These are phyloP conservation scores for Rhaphigaster nebulosa DNA, from an alignment of 2,888 invertebrate genomes.

Conservation along the genomic window DNA sequence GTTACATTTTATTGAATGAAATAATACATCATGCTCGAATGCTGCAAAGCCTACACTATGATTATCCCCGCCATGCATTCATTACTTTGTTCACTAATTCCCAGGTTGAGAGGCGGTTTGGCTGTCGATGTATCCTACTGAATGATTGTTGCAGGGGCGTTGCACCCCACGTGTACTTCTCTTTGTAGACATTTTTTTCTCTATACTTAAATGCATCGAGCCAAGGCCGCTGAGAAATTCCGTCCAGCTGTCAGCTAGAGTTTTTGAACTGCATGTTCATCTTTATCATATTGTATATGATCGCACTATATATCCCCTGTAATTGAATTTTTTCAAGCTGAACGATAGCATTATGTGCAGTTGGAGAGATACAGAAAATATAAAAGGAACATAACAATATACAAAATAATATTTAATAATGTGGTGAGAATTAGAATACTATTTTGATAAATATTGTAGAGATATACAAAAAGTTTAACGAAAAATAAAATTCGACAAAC, in stretches of 20 bases:
- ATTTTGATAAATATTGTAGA: too few relatives aligned
- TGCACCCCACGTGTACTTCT: neutral
- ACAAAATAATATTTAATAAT: too few relatives aligned
- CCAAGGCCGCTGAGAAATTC: neutral
- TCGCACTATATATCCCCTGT: neutral
- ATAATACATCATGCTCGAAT: neutral
- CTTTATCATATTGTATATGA: neutral
- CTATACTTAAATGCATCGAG: neutral
- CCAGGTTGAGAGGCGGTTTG: neutral
- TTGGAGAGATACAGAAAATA: too few relatives aligned
- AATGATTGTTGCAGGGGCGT: neutral
- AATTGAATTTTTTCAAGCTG: too few relatives aligned
- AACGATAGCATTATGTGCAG: too few relatives aligned
- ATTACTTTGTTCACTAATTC: neutral
- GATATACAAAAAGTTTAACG: too few relatives aligned
- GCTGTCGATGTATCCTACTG: neutral
- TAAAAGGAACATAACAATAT: too few relatives aligned
- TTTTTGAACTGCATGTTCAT: neutral
- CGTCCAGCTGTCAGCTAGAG: neutral
- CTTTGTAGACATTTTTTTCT: neutral
- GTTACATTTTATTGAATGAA: neutral
- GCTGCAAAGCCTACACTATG: neutral
- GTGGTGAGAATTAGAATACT: too few relatives aligned
- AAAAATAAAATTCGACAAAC: too few relatives aligned
- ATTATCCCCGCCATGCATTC: neutral